Conservation (phyloP, 1,140 invertebrate species). For the Panulirus ornatus region DNA sequence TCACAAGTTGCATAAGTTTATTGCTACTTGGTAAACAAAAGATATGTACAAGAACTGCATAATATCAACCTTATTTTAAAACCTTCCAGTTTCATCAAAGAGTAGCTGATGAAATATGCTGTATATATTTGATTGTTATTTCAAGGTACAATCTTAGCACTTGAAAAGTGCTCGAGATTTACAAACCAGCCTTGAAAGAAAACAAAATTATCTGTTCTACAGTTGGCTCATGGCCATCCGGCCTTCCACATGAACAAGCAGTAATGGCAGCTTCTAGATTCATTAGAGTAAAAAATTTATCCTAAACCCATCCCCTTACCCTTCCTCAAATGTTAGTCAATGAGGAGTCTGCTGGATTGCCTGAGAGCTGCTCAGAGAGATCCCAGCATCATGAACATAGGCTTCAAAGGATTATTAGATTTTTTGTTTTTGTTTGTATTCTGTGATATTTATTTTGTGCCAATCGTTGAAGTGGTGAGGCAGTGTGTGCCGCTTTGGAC, state of each 20-base stretch:
- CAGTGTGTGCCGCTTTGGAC: constrained; percentile 63
- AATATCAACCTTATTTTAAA: constrained; percentile 19
- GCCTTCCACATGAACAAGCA: not conserved
- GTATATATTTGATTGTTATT: not conserved
- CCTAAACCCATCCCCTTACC: not conserved
- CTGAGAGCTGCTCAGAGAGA: constrained; percentile 6
- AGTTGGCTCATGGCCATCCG: not conserved
- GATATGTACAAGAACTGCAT: constrained; percentile 35
- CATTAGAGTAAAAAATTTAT: not conserved
- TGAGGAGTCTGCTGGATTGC: not conserved
- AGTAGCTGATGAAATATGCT: not conserved
- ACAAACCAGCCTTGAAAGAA: not conserved
- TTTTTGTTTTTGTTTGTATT: constrained; percentile 59
- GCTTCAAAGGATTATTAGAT: constrained; percentile 26
- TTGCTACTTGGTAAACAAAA: constrained; percentile 24
- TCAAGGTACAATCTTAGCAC: not conserved
- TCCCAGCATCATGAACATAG: constrained; percentile 12
- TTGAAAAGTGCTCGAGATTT: not conserved
- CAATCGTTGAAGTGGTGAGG: constrained; percentile 67
- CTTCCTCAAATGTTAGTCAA: not conserved
- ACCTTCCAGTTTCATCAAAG: not conserved
- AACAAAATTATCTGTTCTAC: not conserved
- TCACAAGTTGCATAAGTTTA: constrained; percentile 38
- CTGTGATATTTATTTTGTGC: constrained; percentile 73
- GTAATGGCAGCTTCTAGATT: not conserved